These are phyloP conservation scores for Dinocampus coccinellae DNA, from an alignment of 2,888 invertebrate species.

Conservation along the genomic window DNA sequence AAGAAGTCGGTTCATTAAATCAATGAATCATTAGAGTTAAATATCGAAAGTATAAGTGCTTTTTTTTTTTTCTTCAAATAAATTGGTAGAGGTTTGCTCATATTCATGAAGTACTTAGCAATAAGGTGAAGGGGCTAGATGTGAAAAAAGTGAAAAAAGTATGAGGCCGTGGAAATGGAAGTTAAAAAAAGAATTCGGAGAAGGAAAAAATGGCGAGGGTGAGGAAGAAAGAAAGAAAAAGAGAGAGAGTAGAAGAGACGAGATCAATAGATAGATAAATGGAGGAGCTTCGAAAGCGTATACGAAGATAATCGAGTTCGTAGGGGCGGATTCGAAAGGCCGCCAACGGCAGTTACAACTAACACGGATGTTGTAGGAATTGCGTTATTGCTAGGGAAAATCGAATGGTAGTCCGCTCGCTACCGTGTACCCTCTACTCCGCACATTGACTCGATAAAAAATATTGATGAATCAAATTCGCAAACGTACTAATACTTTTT, in stretches of 20 bases:
- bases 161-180: too few relatives aligned
- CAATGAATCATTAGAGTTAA: constrained; percentile 29
- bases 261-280: constrained; percentile 10
- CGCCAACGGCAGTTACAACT: constrained; percentile 46
- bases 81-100: constrained; percentile 33
- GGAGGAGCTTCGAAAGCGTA: constrained; percentile 27
- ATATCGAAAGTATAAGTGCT: constrained; percentile 35
- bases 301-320: constrained; percentile 48
- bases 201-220: too few relatives aligned
- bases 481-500: background rate
- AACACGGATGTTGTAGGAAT: constrained; percentile 35
- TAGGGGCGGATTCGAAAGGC: constrained; percentile 28
- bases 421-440: background rate
- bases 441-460: constrained; percentile 13
- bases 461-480: constrained; percentile 28
- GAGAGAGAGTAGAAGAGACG: background rate
- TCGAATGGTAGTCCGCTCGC: constrained; percentile 16
- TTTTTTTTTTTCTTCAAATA: constrained; percentile 43
- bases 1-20: constrained; percentile 6
- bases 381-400: constrained; percentile 33
- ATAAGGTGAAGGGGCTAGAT: too few relatives aligned
- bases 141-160: too few relatives aligned
- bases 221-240: constrained; percentile 1
- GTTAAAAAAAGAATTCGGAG: too few relatives aligned
- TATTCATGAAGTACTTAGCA: too few relatives aligned